Percentiles rank a stretch among this genome's conserved stretches.
phyloP scores from a whole-genome alignment of 2,113 vertebrate genomes.

The Leucopsar rothschildi region DNA sequence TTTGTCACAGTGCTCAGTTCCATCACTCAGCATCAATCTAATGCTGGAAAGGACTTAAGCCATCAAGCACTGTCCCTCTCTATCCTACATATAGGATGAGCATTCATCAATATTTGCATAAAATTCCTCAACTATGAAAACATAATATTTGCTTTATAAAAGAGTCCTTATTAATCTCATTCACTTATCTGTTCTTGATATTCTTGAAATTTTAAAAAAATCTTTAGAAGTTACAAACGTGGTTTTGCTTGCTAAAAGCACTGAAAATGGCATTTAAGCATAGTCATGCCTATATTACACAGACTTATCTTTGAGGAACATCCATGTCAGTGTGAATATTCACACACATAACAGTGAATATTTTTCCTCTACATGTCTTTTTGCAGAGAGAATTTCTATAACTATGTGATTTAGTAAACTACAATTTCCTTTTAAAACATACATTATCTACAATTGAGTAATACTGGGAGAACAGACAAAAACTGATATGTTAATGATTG shows the following conservation, averaged over 20 bases:
- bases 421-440: background rate
- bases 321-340: background rate
- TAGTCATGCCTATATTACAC: background rate
- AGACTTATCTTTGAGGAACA: background rate
- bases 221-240: accelerated
- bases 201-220: no score
- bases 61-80: background rate
- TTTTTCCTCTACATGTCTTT: background rate
- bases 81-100: background rate
- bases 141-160: background rate
- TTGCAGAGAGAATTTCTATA: background rate
- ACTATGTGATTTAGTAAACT: background rate
- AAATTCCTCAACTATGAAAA: background rate
- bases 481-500: background rate
- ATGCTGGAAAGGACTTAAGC: background rate
- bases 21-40: background rate
- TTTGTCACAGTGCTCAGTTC: background rate
- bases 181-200: background rate
- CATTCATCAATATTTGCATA: background rate
- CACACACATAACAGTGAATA: background rate
- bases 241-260: background rate
- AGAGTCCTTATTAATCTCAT: background rate
- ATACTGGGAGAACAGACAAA: background rate
- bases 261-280: background rate
- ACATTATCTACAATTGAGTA: background rate